Base-by-base conservation (phyloP, 2,797 vertebrate genomes). In the Otus scops region DNA sequence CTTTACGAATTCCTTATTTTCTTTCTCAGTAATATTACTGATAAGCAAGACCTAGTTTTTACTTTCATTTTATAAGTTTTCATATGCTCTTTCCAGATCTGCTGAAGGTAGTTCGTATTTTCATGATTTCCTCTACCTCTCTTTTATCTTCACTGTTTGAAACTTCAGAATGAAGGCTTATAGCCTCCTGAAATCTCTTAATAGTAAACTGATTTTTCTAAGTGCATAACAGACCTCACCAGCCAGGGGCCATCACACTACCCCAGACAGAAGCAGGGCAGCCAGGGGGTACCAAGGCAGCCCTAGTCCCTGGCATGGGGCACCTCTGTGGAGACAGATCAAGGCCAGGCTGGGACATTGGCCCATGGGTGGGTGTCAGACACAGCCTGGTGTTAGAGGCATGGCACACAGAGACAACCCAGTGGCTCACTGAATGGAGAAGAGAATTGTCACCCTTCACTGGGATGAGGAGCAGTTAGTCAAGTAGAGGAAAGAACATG, bases 281-380 rank as follows among this genome's bases (percentile, higher is more conserved):
- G 13, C 7, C 3, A 10, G 23, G 6, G 11, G 4, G 6, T 47
- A 71, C 26, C 8, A 11, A 21, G 43, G 13, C 30, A 85, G 28
- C n/a, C 4, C 3, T 30, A 43, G 30, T 5, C 13, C 1, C 0
- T 0, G 26, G 6, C 22, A 73, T 10, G 3, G 2, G 10, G 4
- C 3, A 11, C 43, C 10, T 34, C 7, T 7, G 14, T 28, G 34
- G 32, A 9, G 32, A 69, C 11, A 30, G 30, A 4, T 59, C 24
- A 45, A 15, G 38, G 15, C 30, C 45, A 41, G 39, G 17, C 20
- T 48, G 28, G 54, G 27, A 51, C 26, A n/a, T 8, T 0, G 0
- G 13, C 18, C 13, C 15, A 3, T 0, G 0, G 10, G 13, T 18
- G 11, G 4, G 13, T 36, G 10, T 56, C 16, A 15, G 67, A 39